These are phyloP conservation scores for Drosophila acutilabella DNA, from an alignment of 2,888 invertebrate genomes.

Conservation along the genomic window DNA sequence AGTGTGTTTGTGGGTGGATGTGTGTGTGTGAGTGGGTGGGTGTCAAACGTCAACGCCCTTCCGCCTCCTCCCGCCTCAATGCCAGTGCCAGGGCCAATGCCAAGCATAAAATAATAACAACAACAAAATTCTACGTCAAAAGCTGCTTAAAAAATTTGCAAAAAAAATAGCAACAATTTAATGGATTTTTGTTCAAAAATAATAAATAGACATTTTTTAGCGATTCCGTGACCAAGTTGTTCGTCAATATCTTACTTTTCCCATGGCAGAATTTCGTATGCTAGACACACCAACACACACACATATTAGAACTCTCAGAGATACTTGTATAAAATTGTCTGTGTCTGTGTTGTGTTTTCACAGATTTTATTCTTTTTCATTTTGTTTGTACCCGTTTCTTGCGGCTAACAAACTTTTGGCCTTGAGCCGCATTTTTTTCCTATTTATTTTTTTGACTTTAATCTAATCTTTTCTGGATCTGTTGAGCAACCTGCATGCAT, in stretches of 20 bases:
- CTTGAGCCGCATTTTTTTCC: slow-evolving; percentile 46
- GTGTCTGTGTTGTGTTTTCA: slow-evolving; percentile 6
- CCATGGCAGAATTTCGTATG: slow-evolving; percentile 23
- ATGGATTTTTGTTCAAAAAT: slow-evolving; percentile 22
- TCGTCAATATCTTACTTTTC: slow-evolving; percentile 36
- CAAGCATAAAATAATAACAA: slow-evolving; percentile 41
- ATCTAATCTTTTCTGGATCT: slow-evolving; percentile 48
- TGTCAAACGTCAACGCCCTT: slow-evolving; percentile 66
- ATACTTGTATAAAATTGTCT: not conserved
- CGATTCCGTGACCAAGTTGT: slow-evolving; percentile 51
- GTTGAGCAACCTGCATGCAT: slow-evolving; percentile 16
- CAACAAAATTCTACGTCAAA: slow-evolving; percentile 58
- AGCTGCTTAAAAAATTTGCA: slow-evolving; percentile 43
- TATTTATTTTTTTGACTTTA: slow-evolving; percentile 33
- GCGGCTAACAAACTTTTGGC: slow-evolving; percentile 58
- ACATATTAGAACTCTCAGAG: slow-evolving; percentile 1
- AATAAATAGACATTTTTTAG: slow-evolving; percentile 36
- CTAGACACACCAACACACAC: slow-evolving; percentile 4
- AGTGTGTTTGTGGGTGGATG: slow-evolving; percentile 18
- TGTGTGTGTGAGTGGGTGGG: slow-evolving; percentile 39
- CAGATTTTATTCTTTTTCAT: slow-evolving; percentile 27
- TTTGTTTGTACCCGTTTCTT: slow-evolving; percentile 48
- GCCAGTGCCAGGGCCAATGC: slow-evolving; percentile 53
- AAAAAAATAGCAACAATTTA: slow-evolving; percentile 37
- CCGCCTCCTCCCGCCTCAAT: slow-evolving; percentile 19